Conservation (phyloP, 2,888 invertebrate species). For the Agrochola lychnidis region DNA sequence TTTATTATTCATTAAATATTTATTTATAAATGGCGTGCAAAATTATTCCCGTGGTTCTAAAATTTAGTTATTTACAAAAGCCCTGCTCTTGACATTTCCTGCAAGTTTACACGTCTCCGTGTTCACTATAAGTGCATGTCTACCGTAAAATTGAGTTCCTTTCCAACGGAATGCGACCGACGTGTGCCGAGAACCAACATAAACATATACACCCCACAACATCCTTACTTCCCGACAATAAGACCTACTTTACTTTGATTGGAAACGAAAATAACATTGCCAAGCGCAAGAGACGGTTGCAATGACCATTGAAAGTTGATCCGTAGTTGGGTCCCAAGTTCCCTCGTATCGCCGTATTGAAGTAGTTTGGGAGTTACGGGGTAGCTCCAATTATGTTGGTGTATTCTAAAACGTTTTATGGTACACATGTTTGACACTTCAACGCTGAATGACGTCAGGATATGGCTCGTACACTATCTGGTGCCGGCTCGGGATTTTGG, state of each 20-base stretch:
- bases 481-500: constrained; percentile 57
- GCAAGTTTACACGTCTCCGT: constrained; percentile 65
- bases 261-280: constrained; percentile 62
- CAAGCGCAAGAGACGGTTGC: constrained; percentile 63
- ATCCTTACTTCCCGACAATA: constrained; percentile 56
- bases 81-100: constrained; percentile 57
- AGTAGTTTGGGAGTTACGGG: constrained; percentile 47
- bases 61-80: constrained; percentile 1
- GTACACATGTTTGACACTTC: constrained; percentile 75
- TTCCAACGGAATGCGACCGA: constrained; percentile 77
- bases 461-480: constrained; percentile 75
- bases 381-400: constrained; percentile 68
- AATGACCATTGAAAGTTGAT: constrained; percentile 68
- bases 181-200: constrained; percentile 65
- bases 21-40: neutral
- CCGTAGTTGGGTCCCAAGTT: constrained; percentile 57
- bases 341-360: constrained; percentile 54
- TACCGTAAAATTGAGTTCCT: constrained; percentile 82
- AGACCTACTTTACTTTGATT: constrained; percentile 64
- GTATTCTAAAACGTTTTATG: constrained; percentile 72
- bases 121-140: constrained; percentile 74
- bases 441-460: constrained; percentile 73
- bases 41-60: neutral
- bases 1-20: neutral
- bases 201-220: constrained; percentile 43